These are phyloP conservation scores for Ormia ochracea DNA, from an alignment of 2,888 invertebrate species.

Conservation along the genomic window DNA sequence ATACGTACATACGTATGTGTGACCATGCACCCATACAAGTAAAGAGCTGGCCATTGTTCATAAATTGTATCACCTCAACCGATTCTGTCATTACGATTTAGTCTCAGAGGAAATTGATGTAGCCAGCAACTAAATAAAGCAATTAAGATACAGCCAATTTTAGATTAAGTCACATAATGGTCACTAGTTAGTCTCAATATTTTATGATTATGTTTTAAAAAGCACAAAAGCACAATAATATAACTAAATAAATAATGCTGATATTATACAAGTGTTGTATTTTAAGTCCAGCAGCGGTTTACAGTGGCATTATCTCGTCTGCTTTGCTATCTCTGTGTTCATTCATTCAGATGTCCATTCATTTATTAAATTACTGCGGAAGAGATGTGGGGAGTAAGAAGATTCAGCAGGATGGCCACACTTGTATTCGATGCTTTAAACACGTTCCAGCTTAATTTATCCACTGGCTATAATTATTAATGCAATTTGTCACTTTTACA, in stretches of 20 bases:
- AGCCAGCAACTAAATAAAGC: background rate
- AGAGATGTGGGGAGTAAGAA: background rate
- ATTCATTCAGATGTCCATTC: constrained; percentile 9
- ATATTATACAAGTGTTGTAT: background rate
- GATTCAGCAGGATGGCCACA: background rate
- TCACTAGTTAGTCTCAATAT: constrained; percentile 51
- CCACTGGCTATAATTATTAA: constrained; percentile 55
- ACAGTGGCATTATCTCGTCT: constrained; percentile 45
- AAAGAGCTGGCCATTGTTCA: constrained; percentile 3
- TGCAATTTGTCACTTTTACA: constrained; percentile 58
- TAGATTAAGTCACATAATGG: constrained; percentile 49
- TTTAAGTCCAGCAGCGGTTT: constrained; percentile 27
- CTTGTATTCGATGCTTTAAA: constrained; percentile 15
- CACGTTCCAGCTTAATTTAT: constrained; percentile 49
- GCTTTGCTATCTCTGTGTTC: constrained; percentile 1
- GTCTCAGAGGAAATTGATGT: constrained; percentile 18
- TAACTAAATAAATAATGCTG: background rate
- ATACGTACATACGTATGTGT: no score
- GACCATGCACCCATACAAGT: no score
- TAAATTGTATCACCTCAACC: background rate
- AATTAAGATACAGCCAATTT: constrained; percentile 21
- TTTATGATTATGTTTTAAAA: constrained; percentile 42
- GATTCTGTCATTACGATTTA: constrained; percentile 24
- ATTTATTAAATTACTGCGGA: constrained; percentile 16
- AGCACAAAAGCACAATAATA: constrained; percentile 9